A percentile compares a stretch with the other conserved stretches of the same genome.
phyloP scores from a whole-genome alignment of 2,888 invertebrate genomes.

The Aplocera efformata region DNA sequence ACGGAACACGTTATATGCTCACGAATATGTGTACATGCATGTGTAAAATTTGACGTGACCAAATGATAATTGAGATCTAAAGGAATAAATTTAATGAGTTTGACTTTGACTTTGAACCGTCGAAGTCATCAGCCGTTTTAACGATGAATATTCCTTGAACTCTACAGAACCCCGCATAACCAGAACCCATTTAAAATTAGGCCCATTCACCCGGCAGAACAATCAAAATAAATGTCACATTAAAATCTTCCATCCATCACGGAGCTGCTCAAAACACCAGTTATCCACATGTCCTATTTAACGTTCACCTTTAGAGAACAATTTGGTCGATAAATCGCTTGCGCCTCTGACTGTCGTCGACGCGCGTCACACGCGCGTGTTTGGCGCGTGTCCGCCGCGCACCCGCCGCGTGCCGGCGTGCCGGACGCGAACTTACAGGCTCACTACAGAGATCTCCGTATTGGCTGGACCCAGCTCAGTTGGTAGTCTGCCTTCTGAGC shows the following conservation, averaged over 20 bases:
- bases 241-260: slow-evolving; percentile 23
- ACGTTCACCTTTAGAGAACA: slow-evolving; percentile 63
- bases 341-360: slow-evolving; percentile 53
- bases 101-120: too few species aligned
- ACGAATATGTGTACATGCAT: too few species aligned
- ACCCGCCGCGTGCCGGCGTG: slow-evolving; percentile 29
- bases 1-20: too few species aligned
- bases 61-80: too few species aligned
- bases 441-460: too few species aligned
- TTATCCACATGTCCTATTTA: slow-evolving; percentile 33
- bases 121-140: too few species aligned
- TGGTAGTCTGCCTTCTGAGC: too few species aligned
- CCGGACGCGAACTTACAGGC: slow-evolving; percentile 24
- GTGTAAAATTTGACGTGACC: too few species aligned
- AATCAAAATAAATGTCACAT: slow-evolving; percentile 12
- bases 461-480: too few species aligned
- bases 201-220: neutral
- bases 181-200: neutral
- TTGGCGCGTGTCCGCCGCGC: slow-evolving; percentile 28
- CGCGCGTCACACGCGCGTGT: slow-evolving; percentile 33
- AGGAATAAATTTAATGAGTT: too few species aligned
- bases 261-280: neutral
- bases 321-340: slow-evolving; percentile 62
- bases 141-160: too few species aligned
- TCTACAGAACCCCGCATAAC: neutral